Base-by-base conservation (phyloP, 1,140 invertebrate genomes). In the Zaprionus capensis region DNA sequence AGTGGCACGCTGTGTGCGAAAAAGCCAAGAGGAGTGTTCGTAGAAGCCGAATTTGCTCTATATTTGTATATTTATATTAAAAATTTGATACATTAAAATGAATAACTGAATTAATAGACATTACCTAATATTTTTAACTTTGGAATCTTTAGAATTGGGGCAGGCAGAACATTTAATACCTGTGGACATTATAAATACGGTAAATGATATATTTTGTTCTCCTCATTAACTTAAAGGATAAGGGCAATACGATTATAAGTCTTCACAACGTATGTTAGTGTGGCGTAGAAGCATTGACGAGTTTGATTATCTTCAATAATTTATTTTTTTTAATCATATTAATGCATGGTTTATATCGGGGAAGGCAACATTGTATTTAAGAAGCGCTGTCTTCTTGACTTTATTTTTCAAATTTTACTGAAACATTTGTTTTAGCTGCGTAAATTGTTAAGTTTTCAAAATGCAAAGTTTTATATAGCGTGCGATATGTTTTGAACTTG, bases 1-100 rank as follows among this genome's bases (percentile, higher is more conserved):
- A 95, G 98, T 99, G 91, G 98, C 98, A 84, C 95, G 97, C 93
- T 99, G 98, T 95, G 98, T 99, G 90, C 95, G 98, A 94, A 99
- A 98, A 95, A 99, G 98, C 95, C 98, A 99, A 95, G 98, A 99
- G 94, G 98, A 98, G 94, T 97, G 91, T 81, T 92, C 91, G 78
- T 92, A 92, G 88, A 79, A 87, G 77, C 65, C 49, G 69, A 49
- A 76, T 76, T 81, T 73, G 76, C 78, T 80, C 84, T 78, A 85
- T 80, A 82, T 92, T 91, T 92, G 83, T 91, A 92, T 92, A 92
- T 92, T 92, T 92, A 92, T 92, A 92, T 81, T 83, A 87, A 91
- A 76, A 76, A 81, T 92, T 92, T 92, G 87, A 91, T 92, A 91
- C 90, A 87, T 91, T 91, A 91, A 91, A 90, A 78, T 70, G 71